phyloP scores from a whole-genome alignment of 1,140 invertebrate genomes.

The Colletes gigas region DNA sequence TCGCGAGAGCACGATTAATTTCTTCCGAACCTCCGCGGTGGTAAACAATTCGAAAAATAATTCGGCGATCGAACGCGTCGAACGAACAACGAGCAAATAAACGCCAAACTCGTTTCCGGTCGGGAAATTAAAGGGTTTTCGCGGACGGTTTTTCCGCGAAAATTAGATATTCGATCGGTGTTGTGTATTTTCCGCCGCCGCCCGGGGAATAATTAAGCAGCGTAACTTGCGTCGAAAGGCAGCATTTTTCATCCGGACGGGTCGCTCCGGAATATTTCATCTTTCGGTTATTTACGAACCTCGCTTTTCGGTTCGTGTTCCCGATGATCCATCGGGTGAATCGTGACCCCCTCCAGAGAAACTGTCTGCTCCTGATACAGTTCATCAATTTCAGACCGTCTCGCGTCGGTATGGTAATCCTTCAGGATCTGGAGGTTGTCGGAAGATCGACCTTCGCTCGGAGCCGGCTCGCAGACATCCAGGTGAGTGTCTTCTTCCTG shows the following conservation, averaged over 20 bases:
- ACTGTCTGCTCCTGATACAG: background rate
- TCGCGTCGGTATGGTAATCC: conserved; percentile 21
- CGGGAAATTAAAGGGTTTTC: conserved; percentile 3
- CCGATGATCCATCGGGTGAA: conserved; percentile 16
- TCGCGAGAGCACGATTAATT: conserved; percentile 10
- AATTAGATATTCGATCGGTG: conserved; percentile 7
- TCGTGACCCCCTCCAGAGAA: conserved; percentile 14
- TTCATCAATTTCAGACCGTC: background rate
- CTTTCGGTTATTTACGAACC: conserved; percentile 10
- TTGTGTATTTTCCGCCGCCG: background rate
- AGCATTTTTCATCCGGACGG: background rate
- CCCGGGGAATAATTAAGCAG: conserved; percentile 13
- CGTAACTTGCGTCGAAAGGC: background rate
- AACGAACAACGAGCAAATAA: conserved; percentile 18
- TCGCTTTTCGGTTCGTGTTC: background rate
- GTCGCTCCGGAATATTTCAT: no score
- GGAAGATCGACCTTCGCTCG: conserved; percentile 16
- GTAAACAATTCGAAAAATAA: background rate
- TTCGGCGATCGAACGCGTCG: background rate
- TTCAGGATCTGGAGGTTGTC: conserved; percentile 16
- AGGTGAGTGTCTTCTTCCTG: conserved; percentile 1
- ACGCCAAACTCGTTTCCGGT: conserved; percentile 11
- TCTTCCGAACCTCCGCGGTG: background rate
- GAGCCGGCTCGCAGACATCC: conserved; percentile 3
- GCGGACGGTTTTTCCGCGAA: conserved; percentile 1